Conservation (phyloP, 2,888 invertebrate species). For the Brenthis ino region DNA sequence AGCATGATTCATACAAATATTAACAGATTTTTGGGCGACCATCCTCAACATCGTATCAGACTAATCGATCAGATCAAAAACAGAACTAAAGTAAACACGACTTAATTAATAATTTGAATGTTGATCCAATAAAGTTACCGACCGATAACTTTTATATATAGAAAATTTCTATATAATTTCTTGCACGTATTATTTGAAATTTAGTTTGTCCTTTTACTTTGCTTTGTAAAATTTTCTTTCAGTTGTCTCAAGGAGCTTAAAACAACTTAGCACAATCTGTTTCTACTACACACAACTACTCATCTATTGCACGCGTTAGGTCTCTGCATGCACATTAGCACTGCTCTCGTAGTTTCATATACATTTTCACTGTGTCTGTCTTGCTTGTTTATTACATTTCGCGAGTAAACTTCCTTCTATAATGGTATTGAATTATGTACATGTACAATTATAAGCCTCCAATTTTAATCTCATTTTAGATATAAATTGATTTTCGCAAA, state of each 20-base stretch:
- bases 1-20: slow-evolving; percentile 4
- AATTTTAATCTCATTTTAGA: too few species aligned
- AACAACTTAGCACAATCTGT: background rate
- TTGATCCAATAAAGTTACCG: too few species aligned
- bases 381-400: slow-evolving; percentile 3
- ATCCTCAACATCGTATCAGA: background rate
- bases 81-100: background rate
- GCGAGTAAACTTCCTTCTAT: background rate
- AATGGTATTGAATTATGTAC: too few species aligned
- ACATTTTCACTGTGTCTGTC: slow-evolving; percentile 8
- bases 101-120: too few species aligned
- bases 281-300: background rate
- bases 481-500: too few species aligned
- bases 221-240: background rate
- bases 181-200: background rate
- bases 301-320: slow-evolving; percentile 38
- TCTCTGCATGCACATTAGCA: slow-evolving; percentile 41
- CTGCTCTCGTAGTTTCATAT: slow-evolving; percentile 17
- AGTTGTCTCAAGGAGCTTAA: background rate
- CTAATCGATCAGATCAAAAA: background rate
- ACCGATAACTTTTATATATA: too few species aligned
- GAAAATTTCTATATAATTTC: slow-evolving; percentile 1
- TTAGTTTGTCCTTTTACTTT: slow-evolving; percentile 7
- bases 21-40: background rate
- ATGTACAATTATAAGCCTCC: too few species aligned